A percentile compares a stretch with the other conserved stretches of the same genome.
Conservation (phyloP, 2,113 vertebrate species). For the Piprites chloris region DNA sequence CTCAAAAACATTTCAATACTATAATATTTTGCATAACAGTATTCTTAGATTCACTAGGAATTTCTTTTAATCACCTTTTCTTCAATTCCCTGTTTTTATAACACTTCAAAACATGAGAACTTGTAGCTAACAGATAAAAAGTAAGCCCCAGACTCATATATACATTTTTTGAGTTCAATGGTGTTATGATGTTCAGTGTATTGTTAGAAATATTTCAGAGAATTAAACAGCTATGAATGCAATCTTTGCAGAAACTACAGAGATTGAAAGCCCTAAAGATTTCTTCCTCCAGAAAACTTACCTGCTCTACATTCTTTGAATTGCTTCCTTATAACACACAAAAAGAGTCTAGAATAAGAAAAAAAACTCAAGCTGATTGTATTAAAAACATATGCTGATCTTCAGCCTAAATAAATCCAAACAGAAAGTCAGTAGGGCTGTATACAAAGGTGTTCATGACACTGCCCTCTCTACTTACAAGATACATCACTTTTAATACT, state of each 20-base stretch:
- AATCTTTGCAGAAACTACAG: background rate
- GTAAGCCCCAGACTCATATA: background rate
- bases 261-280: background rate
- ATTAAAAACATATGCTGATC: background rate
- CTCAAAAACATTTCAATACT: background rate
- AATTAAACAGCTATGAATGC: background rate
- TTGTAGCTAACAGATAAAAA: background rate
- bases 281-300: background rate
- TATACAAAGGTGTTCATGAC: background rate
- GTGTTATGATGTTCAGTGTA: background rate
- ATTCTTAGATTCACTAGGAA: background rate
- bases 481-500: background rate
- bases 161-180: background rate
- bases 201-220: background rate
- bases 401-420: background rate
- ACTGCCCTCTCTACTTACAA: background rate
- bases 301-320: background rate
- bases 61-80: background rate
- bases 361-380: background rate
- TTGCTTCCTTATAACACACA: background rate
- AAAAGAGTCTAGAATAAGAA: background rate
- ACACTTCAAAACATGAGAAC: background rate
- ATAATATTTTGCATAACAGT: fast-evolving
- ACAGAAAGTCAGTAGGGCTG: background rate
- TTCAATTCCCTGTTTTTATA: background rate